Percentiles rank a stretch among this genome's conserved stretches.
These are phyloP conservation scores for Eupsittula cactorum DNA, from an alignment of 2,113 vertebrate genomes.

Conservation along the genomic window DNA sequence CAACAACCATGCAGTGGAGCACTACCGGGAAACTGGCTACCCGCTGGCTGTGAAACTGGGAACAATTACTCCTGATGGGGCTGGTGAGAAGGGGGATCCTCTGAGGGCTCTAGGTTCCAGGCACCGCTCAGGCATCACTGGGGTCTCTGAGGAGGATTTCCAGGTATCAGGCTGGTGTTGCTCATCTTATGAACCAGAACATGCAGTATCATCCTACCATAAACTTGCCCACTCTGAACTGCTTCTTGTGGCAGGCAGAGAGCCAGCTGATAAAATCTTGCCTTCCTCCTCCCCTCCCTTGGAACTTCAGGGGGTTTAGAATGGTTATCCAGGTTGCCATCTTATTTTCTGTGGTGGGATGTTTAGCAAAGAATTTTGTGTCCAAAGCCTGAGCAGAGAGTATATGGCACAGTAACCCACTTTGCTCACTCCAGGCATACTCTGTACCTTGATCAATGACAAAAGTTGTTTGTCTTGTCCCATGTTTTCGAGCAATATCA, in stretches of 20 bases:
- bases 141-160: not conserved
- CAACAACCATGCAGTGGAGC: conserved; percentile 94
- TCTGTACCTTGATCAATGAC: not conserved
- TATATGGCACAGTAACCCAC: not conserved
- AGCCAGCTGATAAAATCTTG: not conserved
- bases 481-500: not conserved
- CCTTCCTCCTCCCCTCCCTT: not conserved
- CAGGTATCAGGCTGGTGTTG: not conserved
- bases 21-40: conserved; percentile 90
- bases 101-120: not conserved
- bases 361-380: not conserved
- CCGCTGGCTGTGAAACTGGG: conserved; percentile 96
- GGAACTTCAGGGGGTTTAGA: not conserved
- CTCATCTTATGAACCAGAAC: not conserved
- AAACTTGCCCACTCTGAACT: not conserved
- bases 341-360: not conserved
- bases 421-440: not conserved
- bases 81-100: conserved; percentile 76
- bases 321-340: not conserved
- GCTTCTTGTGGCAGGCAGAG: not conserved
- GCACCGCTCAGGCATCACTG: not conserved
- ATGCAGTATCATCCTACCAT: rapidly evolving
- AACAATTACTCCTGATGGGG: conserved; percentile 96
- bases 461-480: not conserved
- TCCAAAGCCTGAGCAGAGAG: not conserved